These are phyloP conservation scores for Nicator chloris DNA, from an alignment of 2,113 vertebrate species.

Conservation along the genomic window DNA sequence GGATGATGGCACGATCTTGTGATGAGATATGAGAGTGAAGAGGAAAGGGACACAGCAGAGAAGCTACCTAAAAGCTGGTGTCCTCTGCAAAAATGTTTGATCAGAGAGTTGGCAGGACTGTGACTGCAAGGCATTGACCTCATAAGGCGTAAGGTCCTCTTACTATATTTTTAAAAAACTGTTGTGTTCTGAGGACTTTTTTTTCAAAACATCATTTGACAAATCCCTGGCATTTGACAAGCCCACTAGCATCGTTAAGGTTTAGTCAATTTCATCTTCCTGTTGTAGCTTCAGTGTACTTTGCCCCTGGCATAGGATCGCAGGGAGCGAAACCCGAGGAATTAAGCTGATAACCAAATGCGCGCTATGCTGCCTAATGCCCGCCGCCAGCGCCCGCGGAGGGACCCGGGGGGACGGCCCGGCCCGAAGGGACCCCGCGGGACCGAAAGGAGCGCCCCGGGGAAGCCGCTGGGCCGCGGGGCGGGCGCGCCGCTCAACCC, in stretches of 20 bases:
- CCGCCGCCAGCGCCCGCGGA: background rate
- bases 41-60: background rate
- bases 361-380: background rate
- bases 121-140: background rate
- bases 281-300: background rate
- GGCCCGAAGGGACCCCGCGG: background rate
- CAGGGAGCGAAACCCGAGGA: background rate
- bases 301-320: background rate
- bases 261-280: background rate
- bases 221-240: background rate
- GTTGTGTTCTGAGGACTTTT: background rate
- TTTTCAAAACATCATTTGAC: background rate
- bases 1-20: background rate
- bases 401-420: background rate
- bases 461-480: background rate
- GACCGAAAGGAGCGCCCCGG: background rate
- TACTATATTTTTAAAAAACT: background rate
- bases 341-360: background rate
- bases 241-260: background rate
- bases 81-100: background rate
- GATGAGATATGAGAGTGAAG: background rate
- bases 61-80: fast-evolving
- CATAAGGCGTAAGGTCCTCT: background rate
- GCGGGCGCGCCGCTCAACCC: background rate
- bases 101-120: background rate